Base-by-base conservation (phyloP, 2,113 vertebrate species). In the Brevimyrus niger region DNA sequence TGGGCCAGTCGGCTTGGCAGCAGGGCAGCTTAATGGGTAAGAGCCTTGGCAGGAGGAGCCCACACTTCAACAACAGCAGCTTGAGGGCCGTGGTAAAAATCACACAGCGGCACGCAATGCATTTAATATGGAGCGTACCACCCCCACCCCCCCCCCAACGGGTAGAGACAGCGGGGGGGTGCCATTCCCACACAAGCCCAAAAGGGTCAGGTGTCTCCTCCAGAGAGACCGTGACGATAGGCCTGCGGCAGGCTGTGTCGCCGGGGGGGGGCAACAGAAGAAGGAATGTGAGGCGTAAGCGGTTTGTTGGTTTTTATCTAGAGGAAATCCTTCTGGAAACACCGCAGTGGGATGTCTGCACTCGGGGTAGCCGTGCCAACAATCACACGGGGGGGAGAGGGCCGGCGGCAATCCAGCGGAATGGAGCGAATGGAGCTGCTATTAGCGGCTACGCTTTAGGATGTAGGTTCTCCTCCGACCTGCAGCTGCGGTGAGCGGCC, bases 31-130 rank as follows among this genome's bases (percentile, higher is more conserved):
- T 90, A 89, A 91, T 91, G 91, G 44, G 73, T 19, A 48, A 89
- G 91, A 91, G 92, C 5, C 53, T 55, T 55, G 92, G 89, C 90
- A 89, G 91, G 89, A 90, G 89, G 89, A 69, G 86, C 86, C 90
- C 73, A 13, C 69, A 50, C 58, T 69, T 88, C 50, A 93, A 93
- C 92, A 92, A 93, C 91, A 89, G 90, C 90, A 91, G 90, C 91
- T 90, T 82, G n/a, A 35, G 27, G 13, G 42, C n/a, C 42, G 46
- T 13, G 46, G 21, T 27, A 85, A 47, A 50, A 48, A 85, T 17
- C 21, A 44, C 21, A 85, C 9, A 31, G 69, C 5, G n/a, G 8
- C 38, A 88, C 21, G 73, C 46, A 23, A 80, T 51, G 31, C 13
- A 3, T 69, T 88, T 51, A 35, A 69, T 42, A 51, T 27, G 11